These are phyloP conservation scores for Glossophaga mutica DNA, from an alignment of 2,797 vertebrate species.

Conservation along the genomic window DNA sequence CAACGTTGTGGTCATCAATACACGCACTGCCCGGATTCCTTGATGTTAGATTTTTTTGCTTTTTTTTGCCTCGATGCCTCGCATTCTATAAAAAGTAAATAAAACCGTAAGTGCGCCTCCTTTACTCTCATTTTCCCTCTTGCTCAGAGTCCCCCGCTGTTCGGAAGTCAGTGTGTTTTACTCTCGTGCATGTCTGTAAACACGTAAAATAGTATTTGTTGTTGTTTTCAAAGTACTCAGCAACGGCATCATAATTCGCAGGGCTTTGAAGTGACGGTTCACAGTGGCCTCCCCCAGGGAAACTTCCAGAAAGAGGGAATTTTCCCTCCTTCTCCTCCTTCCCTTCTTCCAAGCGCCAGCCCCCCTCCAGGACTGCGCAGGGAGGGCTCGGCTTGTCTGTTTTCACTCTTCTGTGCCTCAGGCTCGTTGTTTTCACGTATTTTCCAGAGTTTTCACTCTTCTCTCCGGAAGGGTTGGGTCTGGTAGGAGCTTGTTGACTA, in stretches of 20 bases:
- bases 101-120: background rate
- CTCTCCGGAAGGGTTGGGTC: background rate
- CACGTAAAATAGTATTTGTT: background rate
- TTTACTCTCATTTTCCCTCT: background rate
- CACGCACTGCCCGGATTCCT: background rate
- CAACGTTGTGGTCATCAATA: background rate
- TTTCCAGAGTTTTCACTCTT: too few relatives aligned
- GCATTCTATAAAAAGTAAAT: background rate
- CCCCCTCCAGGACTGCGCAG: background rate
- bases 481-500: background rate
- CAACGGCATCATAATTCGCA: background rate
- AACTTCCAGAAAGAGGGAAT: background rate
- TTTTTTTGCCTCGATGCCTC: background rate
- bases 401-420: background rate
- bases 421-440: background rate
- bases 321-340: too few relatives aligned
- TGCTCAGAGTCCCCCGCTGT: background rate
- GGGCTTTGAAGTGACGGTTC: background rate
- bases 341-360: background rate
- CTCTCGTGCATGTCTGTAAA: background rate
- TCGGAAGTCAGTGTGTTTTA: accelerated
- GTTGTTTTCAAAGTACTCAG: background rate
- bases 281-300: background rate
- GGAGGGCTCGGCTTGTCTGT: too few relatives aligned
- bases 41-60: background rate